Base-by-base conservation (phyloP, 2,797 vertebrate genomes). In the Scomberomorus guttatus region DNA sequence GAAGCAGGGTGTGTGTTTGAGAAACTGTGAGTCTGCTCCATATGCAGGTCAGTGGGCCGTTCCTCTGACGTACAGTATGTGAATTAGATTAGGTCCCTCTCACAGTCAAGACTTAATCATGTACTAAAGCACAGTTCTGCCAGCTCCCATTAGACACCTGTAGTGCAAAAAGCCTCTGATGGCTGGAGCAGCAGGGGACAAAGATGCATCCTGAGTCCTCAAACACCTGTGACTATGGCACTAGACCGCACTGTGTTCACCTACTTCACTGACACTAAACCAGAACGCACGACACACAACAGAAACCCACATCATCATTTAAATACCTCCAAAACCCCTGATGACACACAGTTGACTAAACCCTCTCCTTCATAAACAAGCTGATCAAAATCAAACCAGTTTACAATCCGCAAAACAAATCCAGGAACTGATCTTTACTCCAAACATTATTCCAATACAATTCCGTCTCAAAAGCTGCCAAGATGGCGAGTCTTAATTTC, bases 131-230 rank as follows among this genome's bases (percentile, higher is more conserved):
- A 68, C 80, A 78, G 73, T 63, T 66, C 89, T 90, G 92, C 83
- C 92, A 90, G 64, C 80, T 93, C 86, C 71, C 62, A 85, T 93
- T 90, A 91, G 86, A 83, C 81, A 88, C 89, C 89, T 88, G 87
- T 55, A 17, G 88, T 4, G 44, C 42, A 58, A 22, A 78, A 34
- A 48, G 63, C 39, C 70, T 70, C 75, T 60, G 82, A 75, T 20
- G 7, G 68, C 42, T 25, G 50, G 59, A 76, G 56, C 81, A 83
- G 77, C 77, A 39, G 70, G 70, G 57, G 58, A 64, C 67, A 44
- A 68, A 60, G 72, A 68, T n/a, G 3, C 52, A 32, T 22, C 77
- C 48, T 6, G 61, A 65, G 72, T 57, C 79, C 62, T 50, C 20
- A 22, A 57, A 85, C 80, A 85, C 86, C 79, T 83, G 81, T 18